These are phyloP conservation scores for Drosophila auraria DNA, from an alignment of 1,140 invertebrate genomes.

Conservation along the genomic window DNA sequence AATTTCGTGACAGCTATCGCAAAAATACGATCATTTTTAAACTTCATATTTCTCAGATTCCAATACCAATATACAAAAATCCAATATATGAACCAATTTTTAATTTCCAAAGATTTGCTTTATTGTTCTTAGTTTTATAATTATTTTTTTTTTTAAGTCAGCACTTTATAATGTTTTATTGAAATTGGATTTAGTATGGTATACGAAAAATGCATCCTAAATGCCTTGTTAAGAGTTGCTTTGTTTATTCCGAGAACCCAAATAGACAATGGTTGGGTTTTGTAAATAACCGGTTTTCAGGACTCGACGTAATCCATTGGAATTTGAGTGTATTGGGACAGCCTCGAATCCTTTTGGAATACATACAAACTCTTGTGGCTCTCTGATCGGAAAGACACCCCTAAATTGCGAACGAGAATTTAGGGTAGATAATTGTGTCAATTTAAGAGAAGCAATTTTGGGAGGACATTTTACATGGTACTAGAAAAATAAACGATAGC, in stretches of 20 bases:
- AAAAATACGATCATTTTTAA: too few relatives aligned
- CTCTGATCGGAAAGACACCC: slow-evolving; percentile 70
- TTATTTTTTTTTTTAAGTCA: not conserved
- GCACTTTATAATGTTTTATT: not conserved
- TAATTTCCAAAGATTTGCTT: too few relatives aligned
- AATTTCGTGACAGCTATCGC: too few relatives aligned
- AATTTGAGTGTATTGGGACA: slow-evolving; percentile 35
- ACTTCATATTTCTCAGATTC: too few relatives aligned
- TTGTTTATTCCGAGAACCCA: slow-evolving; percentile 8
- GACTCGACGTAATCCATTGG: slow-evolving; percentile 7
- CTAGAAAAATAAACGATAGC: too few relatives aligned
- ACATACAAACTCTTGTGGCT: not conserved
- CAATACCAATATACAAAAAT: too few relatives aligned
- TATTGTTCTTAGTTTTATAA: too few relatives aligned
- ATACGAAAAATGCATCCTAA: not conserved
- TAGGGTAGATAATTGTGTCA: too few relatives aligned
- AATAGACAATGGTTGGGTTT: slow-evolving; percentile 5
- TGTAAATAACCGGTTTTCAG: slow-evolving; percentile 46
- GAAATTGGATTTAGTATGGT: not conserved
- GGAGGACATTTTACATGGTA: too few relatives aligned
- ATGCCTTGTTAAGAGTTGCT: not conserved
- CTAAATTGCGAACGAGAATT: slow-evolving; percentile 23
- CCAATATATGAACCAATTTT: too few relatives aligned
- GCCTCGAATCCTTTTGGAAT: slow-evolving; percentile 20
- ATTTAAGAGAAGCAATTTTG: too few relatives aligned